A percentile compares a stretch with the other conserved stretches of the same genome.
These are phyloP conservation scores for Microplitis deprimator DNA, from an alignment of 2,888 invertebrate species.

Conservation along the genomic window DNA sequence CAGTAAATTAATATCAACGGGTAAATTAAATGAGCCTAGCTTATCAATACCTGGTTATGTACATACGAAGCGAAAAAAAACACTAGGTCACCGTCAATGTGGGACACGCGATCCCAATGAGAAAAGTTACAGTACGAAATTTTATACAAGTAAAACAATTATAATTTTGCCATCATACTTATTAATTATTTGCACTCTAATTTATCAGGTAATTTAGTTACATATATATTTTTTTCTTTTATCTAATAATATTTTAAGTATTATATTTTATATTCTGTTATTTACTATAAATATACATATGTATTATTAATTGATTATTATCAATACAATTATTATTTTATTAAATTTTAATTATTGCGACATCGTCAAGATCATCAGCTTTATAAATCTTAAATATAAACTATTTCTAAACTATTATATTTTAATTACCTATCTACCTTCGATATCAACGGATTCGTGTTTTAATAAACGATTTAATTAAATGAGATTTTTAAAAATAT, in stretches of 20 bases:
- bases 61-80: constrained; percentile 79
- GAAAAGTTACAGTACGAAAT: constrained; percentile 70
- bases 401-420: constrained; percentile 38
- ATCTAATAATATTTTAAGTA: constrained; percentile 62
- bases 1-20: constrained; percentile 81
- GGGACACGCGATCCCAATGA: constrained; percentile 84
- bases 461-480: background rate
- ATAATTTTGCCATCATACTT: background rate
- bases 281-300: constrained; percentile 46
- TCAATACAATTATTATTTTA: constrained; percentile 35
- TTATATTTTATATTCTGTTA: constrained; percentile 53
- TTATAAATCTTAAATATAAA: background rate
- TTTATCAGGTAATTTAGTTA: constrained; percentile 48
- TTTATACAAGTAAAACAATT: constrained; percentile 18
- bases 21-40: constrained; percentile 82
- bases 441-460: background rate
- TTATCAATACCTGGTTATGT: constrained; percentile 85
- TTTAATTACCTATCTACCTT: constrained; percentile 43
- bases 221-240: constrained; percentile 61
- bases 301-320: constrained; percentile 19
- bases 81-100: constrained; percentile 83
- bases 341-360: constrained; percentile 6
- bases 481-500: constrained; percentile 7
- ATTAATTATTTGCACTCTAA: constrained; percentile 18
- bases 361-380: constrained; percentile 6